A percentile compares a stretch with the other conserved stretches of the same genome.
These are phyloP conservation scores for Hafferia zeledoni DNA, from an alignment of 2,797 vertebrate species.

Conservation along the genomic window DNA sequence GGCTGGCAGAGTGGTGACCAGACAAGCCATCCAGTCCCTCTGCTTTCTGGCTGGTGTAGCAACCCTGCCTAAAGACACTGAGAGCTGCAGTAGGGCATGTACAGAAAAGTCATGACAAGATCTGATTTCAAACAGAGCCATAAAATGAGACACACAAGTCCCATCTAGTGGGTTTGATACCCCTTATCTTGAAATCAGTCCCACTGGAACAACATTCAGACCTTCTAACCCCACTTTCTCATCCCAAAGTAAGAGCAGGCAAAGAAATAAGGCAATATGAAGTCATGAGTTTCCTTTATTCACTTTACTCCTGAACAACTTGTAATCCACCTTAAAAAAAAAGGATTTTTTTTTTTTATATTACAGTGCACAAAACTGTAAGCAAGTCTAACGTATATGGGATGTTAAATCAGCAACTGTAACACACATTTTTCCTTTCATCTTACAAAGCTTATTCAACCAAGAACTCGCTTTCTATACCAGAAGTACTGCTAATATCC, in stretches of 20 bases:
- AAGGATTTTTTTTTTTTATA: too few relatives aligned
- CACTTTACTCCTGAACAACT: not conserved
- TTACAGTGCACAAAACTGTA: not conserved
- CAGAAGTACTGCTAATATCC: not conserved
- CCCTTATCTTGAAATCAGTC: not conserved
- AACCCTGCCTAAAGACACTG: not conserved
- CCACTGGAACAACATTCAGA: not conserved
- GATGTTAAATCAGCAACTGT: not conserved
- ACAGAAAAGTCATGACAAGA: not conserved
- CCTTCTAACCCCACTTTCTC: accelerated
- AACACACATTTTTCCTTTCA: not conserved
- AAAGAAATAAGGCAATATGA: not conserved
- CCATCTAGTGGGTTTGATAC: not conserved
- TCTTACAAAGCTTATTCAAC: not conserved
- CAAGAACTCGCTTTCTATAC: not conserved
- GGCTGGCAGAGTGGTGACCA: not conserved
- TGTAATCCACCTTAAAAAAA: not conserved
- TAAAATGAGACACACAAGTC: not conserved
- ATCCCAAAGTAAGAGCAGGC: not conserved
- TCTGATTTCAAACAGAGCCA: not conserved
- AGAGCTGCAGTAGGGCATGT: not conserved
- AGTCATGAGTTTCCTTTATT: not conserved
- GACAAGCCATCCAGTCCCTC: accelerated
- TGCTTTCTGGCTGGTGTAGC: accelerated
- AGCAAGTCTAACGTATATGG: not conserved